Percentiles rank a stretch among this genome's conserved stretches.
phyloP scores from a whole-genome alignment of 2,113 vertebrate species.

The Fregetta grallaria region DNA sequence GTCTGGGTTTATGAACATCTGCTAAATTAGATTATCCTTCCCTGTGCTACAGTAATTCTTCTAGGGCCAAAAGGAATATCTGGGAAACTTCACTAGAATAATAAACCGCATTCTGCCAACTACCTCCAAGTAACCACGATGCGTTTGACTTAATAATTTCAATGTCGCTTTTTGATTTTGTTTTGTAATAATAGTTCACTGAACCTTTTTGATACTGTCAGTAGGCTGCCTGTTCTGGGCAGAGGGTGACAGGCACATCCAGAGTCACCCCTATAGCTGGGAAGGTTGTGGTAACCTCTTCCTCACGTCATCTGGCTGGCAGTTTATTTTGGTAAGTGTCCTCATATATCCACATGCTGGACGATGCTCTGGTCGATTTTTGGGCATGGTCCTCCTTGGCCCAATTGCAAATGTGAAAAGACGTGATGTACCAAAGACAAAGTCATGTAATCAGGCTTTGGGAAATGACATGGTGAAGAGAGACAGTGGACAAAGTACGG shows the following conservation, averaged over 20 bases:
- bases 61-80: not conserved
- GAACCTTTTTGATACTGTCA: fast-evolving
- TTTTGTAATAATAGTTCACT: not conserved
- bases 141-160: not conserved
- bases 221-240: not conserved
- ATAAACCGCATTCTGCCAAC: not conserved
- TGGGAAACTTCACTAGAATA: not conserved
- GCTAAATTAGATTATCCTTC: fast-evolving
- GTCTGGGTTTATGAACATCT: fast-evolving
- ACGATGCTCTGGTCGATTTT: not conserved
- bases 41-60: fast-evolving
- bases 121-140: too few relatives aligned
- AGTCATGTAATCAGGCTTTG: not conserved
- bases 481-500: fast-evolving
- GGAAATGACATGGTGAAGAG: not conserved
- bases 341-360: fast-evolving
- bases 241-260: not conserved
- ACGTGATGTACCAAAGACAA: not conserved
- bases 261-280: not conserved
- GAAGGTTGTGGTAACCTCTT: not conserved
- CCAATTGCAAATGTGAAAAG: not conserved
- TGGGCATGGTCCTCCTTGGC: not conserved
- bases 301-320: not conserved
- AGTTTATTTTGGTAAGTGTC: not conserved
- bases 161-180: not conserved